Base-by-base conservation (phyloP, 2,888 invertebrate species). In the Cryptophagus acutangulus region DNA sequence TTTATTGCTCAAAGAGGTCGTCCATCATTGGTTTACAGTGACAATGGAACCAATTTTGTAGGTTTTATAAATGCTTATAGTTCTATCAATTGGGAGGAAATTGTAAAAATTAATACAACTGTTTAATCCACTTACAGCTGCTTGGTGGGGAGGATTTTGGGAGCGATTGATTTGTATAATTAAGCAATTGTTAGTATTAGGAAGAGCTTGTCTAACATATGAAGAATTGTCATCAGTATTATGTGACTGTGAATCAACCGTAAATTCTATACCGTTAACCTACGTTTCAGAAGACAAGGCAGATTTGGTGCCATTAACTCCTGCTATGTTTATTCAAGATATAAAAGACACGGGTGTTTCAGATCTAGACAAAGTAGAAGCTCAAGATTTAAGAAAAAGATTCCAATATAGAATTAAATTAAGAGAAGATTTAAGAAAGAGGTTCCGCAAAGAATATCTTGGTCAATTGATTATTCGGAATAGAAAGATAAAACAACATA, bases 121-220 rank as follows among this genome's bases (percentile, higher is more conserved):
- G 6, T 70, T 69, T 43, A 70, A 63, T 36, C 62, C 65, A 3
- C 66, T 66, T 3, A 47, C 56, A 1, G 62, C 68, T 2, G 49
- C 69, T 1, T 72, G 71, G 69, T 65, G 65, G 66, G 69, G 69
- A 33, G 70, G 71, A 26, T 65, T 61, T 49, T 72, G 65, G 57
- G 69, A 71, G 49, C 48, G 68, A 12, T 44, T 71, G 2, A 54
- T 70, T 8, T 54, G 62, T 5, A 35, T 63, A 4, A 24, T 69
- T 3, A 72, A 72, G 45, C 40, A 42, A 6, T 37, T 67, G 6
- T 39, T 71, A 12, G 50, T 61, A 4, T 41, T 71, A 2, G 65
- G 69, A 5, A 55, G 53, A 29, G 51, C 59, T 2, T 53, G 54
- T 17, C 24, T 43, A 30, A 37, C 49, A 49, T 48, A 49, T 46